Evolutionary conservation across 2,797 vertebrate genomes (phyloP).

Genomic region (Melanotaenia maccullochi): DNA sequence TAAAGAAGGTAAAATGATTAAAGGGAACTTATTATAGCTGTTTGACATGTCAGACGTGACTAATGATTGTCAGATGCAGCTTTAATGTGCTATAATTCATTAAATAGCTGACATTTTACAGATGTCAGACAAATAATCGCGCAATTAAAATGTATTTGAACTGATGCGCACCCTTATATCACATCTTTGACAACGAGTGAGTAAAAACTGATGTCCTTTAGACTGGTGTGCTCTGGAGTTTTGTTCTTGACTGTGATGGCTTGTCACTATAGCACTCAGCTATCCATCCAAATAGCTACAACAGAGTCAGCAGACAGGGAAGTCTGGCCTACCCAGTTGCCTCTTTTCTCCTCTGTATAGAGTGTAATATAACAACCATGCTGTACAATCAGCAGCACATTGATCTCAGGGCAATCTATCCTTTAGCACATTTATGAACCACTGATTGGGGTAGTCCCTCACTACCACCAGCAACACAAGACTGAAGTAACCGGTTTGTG

Average conservation of each 20-base stretch:
- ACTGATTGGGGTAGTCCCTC: conserved; percentile 43
- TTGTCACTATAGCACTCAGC: conserved; percentile 67
- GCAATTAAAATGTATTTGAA: conserved; percentile 41
- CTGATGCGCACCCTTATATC: conserved; percentile 21
- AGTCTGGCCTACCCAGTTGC: conserved; percentile 67
- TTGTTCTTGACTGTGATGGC: conserved; percentile 55
- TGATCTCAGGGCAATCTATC: conserved; percentile 65
- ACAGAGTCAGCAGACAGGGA: conserved; percentile 79
- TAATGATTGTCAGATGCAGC: conserved; percentile 39
- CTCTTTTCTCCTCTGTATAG: conserved; percentile 66
- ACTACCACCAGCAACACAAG: conserved; percentile 27
- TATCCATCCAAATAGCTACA: conserved; percentile 64
- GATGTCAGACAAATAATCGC: conserved; percentile 44
- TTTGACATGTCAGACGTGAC: conserved; percentile 51
- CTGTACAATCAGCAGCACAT: conserved; percentile 74
- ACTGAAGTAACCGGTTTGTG: conserved; percentile 49
- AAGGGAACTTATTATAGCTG: conserved; percentile 36
- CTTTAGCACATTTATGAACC: conserved; percentile 71
- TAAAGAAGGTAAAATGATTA: conserved; percentile 52
- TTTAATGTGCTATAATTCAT: conserved; percentile 42
- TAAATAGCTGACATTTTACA: conserved; percentile 40
- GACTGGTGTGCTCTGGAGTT: conserved; percentile 34
- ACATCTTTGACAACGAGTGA: conserved; percentile 38
- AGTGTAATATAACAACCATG: conserved; percentile 65
- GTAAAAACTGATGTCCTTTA: conserved; percentile 55